Evolutionary conservation across 2,888 invertebrate species (phyloP).

Genomic region (Trissonchulus latispiculum): DNA sequence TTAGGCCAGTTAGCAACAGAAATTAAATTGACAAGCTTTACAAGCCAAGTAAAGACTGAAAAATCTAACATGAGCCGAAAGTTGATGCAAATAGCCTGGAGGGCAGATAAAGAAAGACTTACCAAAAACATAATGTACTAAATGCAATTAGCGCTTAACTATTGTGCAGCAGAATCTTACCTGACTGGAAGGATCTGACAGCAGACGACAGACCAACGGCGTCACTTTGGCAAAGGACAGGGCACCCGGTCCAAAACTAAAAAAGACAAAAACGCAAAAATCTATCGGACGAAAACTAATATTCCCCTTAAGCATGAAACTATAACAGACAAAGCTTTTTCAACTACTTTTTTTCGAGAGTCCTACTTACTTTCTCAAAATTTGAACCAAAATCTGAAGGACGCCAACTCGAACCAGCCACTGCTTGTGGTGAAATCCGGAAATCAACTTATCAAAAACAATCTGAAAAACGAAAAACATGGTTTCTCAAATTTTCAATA

Average conservation of each 20-base stretch:
- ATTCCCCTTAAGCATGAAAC: too few relatives aligned
- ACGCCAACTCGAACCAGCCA: conserved; percentile 83
- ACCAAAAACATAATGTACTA: not conserved
- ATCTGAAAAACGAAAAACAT: conserved; percentile 16
- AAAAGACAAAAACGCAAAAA: not conserved
- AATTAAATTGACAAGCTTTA: too few relatives aligned
- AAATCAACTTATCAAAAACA: conserved; percentile 61
- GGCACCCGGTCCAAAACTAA: conserved; percentile 39
- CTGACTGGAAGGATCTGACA: conserved; percentile 72
- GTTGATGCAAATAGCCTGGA: too few relatives aligned
- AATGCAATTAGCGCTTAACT: not conserved
- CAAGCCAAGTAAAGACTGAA: too few relatives aligned
- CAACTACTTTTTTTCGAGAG: too few relatives aligned
- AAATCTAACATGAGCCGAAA: too few relatives aligned
- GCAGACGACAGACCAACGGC: conserved; percentile 66
- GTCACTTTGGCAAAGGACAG: conserved; percentile 69
- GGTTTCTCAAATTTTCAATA: not conserved
- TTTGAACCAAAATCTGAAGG: conserved; percentile 65
- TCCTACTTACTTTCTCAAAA: conserved; percentile 71
- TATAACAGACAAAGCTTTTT: too few relatives aligned
- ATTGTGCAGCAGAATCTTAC: conserved; percentile 48
- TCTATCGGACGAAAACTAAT: too few relatives aligned
- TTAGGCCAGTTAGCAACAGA: too few relatives aligned
- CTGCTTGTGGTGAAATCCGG: conserved; percentile 73
- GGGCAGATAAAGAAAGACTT: too few relatives aligned